These are phyloP conservation scores for Coenonympha glycerion DNA, from an alignment of 2,888 invertebrate genomes.

Conservation along the genomic window DNA sequence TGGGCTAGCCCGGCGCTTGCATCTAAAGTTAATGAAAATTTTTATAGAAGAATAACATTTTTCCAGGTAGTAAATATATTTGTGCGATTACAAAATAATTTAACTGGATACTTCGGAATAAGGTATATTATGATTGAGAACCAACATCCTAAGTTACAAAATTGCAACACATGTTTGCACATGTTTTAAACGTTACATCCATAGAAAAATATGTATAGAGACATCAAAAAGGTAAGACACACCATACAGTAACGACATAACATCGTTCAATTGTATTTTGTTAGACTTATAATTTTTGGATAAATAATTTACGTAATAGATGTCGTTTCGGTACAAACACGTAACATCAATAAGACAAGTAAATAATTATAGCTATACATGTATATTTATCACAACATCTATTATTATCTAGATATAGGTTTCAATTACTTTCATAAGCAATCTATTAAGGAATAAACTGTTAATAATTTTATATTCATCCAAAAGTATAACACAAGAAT, in stretches of 20 bases:
- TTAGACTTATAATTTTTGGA: slow-evolving; percentile 6
- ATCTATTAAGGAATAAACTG: slow-evolving; percentile 3
- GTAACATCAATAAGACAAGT: slow-evolving; percentile 17
- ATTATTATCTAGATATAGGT: slow-evolving; percentile 13
- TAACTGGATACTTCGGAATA: slow-evolving; percentile 1
- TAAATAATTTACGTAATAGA: slow-evolving; percentile 17
- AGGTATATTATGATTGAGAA: slow-evolving; percentile 5
- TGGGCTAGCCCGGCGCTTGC: no score
- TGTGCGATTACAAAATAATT: slow-evolving; percentile 18
- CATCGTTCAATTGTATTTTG: slow-evolving; percentile 20
- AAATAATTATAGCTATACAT: slow-evolving; percentile 3
- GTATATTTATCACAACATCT: slow-evolving; percentile 18
- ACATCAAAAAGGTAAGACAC: slow-evolving; percentile 57
- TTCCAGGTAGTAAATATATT: slow-evolving; percentile 15
- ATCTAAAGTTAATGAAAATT: not conserved
- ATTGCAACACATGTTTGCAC: slow-evolving; percentile 18
- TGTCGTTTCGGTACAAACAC: slow-evolving; percentile 20
- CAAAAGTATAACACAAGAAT: not conserved
- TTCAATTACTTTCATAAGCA: slow-evolving; percentile 12
- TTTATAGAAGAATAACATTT: slow-evolving; percentile 2
- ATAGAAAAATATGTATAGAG: slow-evolving; percentile 43
- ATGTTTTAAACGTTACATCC: slow-evolving; percentile 31
- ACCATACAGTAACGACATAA: slow-evolving; percentile 32
- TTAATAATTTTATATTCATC: slow-evolving; percentile 5
- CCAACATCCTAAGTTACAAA: slow-evolving; percentile 13